phyloP scores from a whole-genome alignment of 1,140 invertebrate species.

The Euwallacea fornicatus region DNA sequence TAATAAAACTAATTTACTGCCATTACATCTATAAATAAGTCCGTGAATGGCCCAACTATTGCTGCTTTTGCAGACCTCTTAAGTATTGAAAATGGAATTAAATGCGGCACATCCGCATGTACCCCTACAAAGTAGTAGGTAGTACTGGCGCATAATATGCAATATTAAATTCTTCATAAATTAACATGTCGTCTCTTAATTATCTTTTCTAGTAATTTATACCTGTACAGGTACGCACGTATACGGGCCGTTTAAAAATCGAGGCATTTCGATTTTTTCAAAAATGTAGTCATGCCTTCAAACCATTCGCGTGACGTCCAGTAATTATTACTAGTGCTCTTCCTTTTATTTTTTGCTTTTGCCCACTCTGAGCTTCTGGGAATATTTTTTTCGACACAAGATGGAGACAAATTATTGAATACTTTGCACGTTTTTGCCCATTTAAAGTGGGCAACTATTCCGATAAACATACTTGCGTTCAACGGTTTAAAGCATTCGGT shows the following conservation, averaged over 20 bases:
- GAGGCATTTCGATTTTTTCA: conserved; percentile 5
- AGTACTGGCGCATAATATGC: conserved; percentile 19
- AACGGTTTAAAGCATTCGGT: too few relatives aligned
- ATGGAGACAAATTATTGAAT: conserved; percentile 19
- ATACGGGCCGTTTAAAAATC: conserved; percentile 18
- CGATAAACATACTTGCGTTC: too few relatives aligned
- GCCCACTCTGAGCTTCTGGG: conserved; percentile 12
- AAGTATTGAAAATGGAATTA: conserved; percentile 16
- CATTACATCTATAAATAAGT: too few relatives aligned
- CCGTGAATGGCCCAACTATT: too few relatives aligned
- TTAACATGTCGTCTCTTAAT: conserved; percentile 27
- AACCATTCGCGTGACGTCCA: conserved; percentile 28
- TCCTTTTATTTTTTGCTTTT: conserved; percentile 12
- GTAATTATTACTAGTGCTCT: conserved; percentile 26
- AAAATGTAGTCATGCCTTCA: conserved; percentile 13
- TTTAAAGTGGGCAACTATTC: too few relatives aligned
- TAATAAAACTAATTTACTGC: too few relatives aligned
- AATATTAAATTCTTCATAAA: conserved; percentile 26
- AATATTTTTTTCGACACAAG: conserved; percentile 19
- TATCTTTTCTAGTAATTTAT: conserved; percentile 30
- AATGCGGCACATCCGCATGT: conserved; percentile 9
- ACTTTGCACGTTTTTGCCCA: neutral
- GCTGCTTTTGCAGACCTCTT: too few relatives aligned
- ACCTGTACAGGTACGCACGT: conserved; percentile 14
- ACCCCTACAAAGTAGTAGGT: neutral